Conservation (phyloP, 2,888 invertebrate genomes). For the Caprella mutica region DNA sequence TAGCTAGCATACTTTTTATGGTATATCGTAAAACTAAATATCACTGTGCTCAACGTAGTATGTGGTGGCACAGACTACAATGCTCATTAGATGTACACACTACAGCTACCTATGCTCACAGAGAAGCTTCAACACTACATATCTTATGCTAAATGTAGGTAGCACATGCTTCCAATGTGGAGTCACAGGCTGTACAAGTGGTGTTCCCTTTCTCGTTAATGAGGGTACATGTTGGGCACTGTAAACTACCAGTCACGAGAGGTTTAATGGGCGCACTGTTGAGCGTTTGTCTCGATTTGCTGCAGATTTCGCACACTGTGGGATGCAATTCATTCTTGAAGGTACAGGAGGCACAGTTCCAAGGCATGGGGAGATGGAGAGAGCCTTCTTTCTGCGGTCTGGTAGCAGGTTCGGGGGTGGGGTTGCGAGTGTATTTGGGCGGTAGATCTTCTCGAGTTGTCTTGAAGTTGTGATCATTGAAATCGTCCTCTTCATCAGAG, state of each 20-base stretch:
- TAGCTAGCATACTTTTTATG: too few species aligned
- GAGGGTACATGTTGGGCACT: conserved; percentile 62
- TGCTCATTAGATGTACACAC: too few species aligned
- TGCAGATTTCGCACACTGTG: conserved; percentile 63
- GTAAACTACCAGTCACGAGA: conserved; percentile 58
- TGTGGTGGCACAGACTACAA: too few species aligned
- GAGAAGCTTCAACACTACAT: too few species aligned
- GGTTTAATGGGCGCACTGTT: conserved; percentile 44
- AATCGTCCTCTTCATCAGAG: conserved; percentile 30
- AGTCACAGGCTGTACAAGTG: conserved; percentile 56
- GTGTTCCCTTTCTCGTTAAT: conserved; percentile 57
- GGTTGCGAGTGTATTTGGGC: too few species aligned
- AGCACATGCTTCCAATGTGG: conserved; percentile 58
- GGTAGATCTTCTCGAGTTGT: too few species aligned
- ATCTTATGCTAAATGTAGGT: conserved; percentile 61
- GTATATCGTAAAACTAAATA: too few species aligned
- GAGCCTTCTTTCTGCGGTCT: too few species aligned
- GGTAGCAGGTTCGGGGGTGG: too few species aligned
- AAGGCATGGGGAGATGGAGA: too few species aligned
- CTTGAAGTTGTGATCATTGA: neutral
- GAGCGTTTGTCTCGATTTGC: conserved; percentile 52
- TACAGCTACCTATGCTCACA: too few species aligned
- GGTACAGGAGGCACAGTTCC: conserved; percentile 63
- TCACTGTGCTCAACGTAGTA: too few species aligned
- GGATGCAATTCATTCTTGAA: conserved; percentile 49